Conservation (phyloP, 2,888 invertebrate species). For the Ferrisia virgata region DNA sequence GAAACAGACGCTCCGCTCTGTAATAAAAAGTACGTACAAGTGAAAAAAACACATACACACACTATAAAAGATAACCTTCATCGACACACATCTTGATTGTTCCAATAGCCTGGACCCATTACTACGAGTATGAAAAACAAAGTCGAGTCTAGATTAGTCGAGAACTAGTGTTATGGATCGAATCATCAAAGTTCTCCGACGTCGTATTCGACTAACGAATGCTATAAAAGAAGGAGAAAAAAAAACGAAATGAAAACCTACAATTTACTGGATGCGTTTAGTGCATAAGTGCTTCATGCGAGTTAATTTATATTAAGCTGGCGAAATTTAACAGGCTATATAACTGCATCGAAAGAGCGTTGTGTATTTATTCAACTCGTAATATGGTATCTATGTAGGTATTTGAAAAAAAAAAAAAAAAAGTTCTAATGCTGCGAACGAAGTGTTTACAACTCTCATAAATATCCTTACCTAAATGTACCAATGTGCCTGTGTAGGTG, state of each 20-base stretch:
- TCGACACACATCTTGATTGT: not conserved
- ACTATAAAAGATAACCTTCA: not conserved
- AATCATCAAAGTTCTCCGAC: not conserved
- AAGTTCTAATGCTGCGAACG: too few relatives aligned
- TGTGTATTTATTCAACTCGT: too few relatives aligned
- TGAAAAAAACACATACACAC: too few relatives aligned
- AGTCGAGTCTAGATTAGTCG: not conserved
- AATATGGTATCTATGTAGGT: too few relatives aligned
- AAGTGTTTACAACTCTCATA: conserved; percentile 8
- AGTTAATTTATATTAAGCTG: not conserved
- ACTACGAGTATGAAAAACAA: not conserved
- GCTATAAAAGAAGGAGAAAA: not conserved
- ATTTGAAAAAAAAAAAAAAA: not conserved
- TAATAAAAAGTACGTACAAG: too few relatives aligned
- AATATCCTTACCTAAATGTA: not conserved
- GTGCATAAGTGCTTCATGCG: not conserved
- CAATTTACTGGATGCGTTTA: not conserved
- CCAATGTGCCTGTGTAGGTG: not conserved
- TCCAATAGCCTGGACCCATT: not conserved
- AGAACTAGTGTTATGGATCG: not conserved
- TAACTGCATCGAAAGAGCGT: not conserved
- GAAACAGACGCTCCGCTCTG: not conserved
- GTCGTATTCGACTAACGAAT: not conserved
- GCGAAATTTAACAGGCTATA: not conserved
- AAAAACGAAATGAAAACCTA: not conserved